Percentiles rank a stretch among this genome's conserved stretches.
Conservation (phyloP, 2,888 invertebrate species). For the Drosophila kokeensis region DNA sequence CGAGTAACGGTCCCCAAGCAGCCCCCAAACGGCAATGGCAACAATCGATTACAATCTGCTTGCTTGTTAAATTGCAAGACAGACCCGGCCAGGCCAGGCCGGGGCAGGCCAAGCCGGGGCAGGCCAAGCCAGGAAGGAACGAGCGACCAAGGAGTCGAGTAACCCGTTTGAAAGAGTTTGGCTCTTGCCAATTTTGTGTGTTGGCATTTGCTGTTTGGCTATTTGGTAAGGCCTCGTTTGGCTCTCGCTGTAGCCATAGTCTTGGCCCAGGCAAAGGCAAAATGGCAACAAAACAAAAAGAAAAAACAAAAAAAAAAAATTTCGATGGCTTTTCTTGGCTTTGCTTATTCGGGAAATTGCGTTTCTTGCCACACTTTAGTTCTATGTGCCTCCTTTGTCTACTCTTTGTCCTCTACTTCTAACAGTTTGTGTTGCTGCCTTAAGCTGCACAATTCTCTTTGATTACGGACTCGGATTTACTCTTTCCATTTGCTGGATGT, state of each 20-base stretch:
- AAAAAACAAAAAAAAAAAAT: constrained; percentile 12
- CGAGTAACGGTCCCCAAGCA: constrained; percentile 50
- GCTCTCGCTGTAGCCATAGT: constrained; percentile 20
- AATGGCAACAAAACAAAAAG: constrained; percentile 3
- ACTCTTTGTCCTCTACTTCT: constrained; percentile 1
- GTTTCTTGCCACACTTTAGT: constrained; percentile 51
- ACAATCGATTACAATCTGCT: constrained; percentile 80
- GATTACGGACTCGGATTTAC: constrained; percentile 45
- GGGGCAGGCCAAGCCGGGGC: constrained; percentile 9
- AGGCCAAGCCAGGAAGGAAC: constrained; percentile 15
- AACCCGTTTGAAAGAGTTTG: constrained; percentile 34
- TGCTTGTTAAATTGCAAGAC: constrained; percentile 78
- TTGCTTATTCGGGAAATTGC: constrained; percentile 66
- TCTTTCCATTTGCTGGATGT: constrained; percentile 16
- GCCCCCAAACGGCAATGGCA: constrained; percentile 24
- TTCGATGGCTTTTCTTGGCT: constrained; percentile 65
- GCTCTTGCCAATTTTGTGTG: constrained; percentile 68
- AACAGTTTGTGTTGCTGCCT: constrained; percentile 42
- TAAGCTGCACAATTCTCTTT: constrained; percentile 61
- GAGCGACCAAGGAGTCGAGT: constrained; percentile 26
- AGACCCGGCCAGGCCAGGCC: constrained; percentile 45
- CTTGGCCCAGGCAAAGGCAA: constrained; percentile 42
- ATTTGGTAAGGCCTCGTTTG: constrained; percentile 50
- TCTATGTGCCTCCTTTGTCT: constrained; percentile 10
- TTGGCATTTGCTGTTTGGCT: constrained; percentile 60